Evolutionary conservation across 2,888 invertebrate genomes (phyloP).

Genomic region (Harpalus rufipes): DNA sequence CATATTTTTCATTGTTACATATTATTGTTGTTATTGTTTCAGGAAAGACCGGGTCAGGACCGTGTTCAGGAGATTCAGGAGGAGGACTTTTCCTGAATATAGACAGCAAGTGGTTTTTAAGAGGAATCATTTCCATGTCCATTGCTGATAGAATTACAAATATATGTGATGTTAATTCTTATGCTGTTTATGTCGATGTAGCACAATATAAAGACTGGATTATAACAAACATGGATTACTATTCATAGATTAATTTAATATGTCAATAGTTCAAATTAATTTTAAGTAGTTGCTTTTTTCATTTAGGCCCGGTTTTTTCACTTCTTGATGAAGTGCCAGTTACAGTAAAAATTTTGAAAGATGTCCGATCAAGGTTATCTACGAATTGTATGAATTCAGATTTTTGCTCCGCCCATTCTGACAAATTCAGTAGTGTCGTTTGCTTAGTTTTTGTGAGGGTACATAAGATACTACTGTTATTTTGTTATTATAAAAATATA

Average conservation of each 20-base stretch:
- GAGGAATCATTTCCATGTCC: slow-evolving; percentile 54
- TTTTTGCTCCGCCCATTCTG: too few relatives aligned
- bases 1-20: too few relatives aligned
- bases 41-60: slow-evolving; percentile 29
- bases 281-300: not conserved
- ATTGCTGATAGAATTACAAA: not conserved
- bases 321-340: too few relatives aligned
- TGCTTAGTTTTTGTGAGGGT: too few relatives aligned
- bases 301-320: too few relatives aligned
- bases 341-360: too few relatives aligned
- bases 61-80: slow-evolving; percentile 54
- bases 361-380: too few relatives aligned
- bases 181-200: slow-evolving; percentile 49
- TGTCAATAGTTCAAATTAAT: not conserved
- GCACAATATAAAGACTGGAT: slow-evolving; percentile 56
- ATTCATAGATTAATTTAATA: not conserved
- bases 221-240: not conserved
- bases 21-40: too few relatives aligned
- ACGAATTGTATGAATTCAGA: too few relatives aligned
- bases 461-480: too few relatives aligned
- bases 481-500: too few relatives aligned
- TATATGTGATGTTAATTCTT: slow-evolving; percentile 38
- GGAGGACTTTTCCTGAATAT: slow-evolving; percentile 36
- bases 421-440: too few relatives aligned
- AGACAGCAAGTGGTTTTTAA: slow-evolving; percentile 33